Percentiles rank a stretch among this genome's conserved stretches.
Conservation (phyloP, 2,888 invertebrate species). For the Scotopteryx bipunctaria region DNA sequence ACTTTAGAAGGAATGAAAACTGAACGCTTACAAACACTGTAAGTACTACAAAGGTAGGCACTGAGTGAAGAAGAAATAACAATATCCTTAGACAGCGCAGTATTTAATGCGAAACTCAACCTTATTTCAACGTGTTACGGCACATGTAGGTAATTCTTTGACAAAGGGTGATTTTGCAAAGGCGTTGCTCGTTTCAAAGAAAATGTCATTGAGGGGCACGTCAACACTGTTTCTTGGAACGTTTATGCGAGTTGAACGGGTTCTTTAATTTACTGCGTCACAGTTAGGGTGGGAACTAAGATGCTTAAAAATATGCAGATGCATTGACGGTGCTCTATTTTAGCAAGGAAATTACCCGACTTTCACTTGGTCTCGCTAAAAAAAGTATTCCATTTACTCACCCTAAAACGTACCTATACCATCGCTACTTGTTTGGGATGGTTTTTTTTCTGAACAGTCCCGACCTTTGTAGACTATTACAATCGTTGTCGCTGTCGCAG, state of each 20-base stretch:
- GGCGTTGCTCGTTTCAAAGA: slow-evolving; percentile 46
- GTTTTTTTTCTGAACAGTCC: too few species aligned
- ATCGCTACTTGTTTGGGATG: too few species aligned
- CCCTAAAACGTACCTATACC: too few species aligned
- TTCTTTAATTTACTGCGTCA: slow-evolving; percentile 29
- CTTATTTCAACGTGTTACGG: slow-evolving; percentile 14
- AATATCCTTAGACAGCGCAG: slow-evolving; percentile 43
- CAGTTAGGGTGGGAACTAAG: slow-evolving; percentile 17
- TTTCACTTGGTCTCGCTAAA: too few species aligned
- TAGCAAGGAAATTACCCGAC: too few species aligned
- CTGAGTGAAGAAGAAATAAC: slow-evolving; percentile 55
- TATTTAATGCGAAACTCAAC: slow-evolving; percentile 9
- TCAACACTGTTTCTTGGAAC: slow-evolving; percentile 49
- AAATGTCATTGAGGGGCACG: slow-evolving; percentile 47
- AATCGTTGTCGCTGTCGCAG: too few species aligned
- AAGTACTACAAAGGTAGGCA: slow-evolving; percentile 49
- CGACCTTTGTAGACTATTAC: too few species aligned
- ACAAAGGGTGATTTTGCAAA: slow-evolving; percentile 34
- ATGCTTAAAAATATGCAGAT: neutral
- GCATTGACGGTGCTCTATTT: too few species aligned
- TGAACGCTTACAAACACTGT: slow-evolving; percentile 47
- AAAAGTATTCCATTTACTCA: too few species aligned
- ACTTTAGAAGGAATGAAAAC: slow-evolving; percentile 50
- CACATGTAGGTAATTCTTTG: slow-evolving; percentile 11
- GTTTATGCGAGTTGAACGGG: slow-evolving; percentile 40